Percentiles rank a stretch among this genome's conserved stretches.
phyloP scores from a whole-genome alignment of 1,140 invertebrate genomes.

The Brachionus koreanus region DNA sequence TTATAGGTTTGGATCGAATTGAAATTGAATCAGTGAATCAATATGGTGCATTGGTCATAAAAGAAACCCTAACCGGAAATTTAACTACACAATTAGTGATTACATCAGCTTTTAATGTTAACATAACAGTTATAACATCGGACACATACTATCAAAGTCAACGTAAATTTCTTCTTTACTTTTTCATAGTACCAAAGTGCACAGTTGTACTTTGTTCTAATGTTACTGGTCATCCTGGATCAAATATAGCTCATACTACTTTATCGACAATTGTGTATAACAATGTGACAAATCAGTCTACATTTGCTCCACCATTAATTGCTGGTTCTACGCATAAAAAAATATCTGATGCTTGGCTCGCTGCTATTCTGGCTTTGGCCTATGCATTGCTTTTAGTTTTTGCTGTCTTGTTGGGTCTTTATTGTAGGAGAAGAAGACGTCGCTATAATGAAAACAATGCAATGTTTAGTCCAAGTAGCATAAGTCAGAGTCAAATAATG shows the following conservation, averaged over 20 bases:
- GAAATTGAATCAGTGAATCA: constrained; percentile 28
- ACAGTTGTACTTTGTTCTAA: constrained; percentile 14
- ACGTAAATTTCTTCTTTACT: constrained; percentile 21
- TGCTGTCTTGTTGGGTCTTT: constrained; percentile 23
- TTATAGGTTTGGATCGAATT: constrained; percentile 36
- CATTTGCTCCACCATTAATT: constrained; percentile 19
- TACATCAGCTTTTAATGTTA: constrained; percentile 24
- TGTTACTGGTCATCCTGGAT: constrained; percentile 11
- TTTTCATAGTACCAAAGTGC: constrained; percentile 40
- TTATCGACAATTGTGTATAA: neutral
- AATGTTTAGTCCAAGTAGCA: constrained; percentile 26
- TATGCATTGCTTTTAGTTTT: constrained; percentile 33
- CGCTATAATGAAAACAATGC: neutral
- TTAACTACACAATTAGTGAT: constrained; percentile 30
- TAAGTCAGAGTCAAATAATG: constrained; percentile 31
- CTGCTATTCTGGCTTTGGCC: constrained; percentile 25
- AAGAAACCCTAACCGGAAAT: constrained; percentile 38
- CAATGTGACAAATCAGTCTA: neutral
- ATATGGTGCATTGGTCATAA: constrained; percentile 31
- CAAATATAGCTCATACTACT: neutral
- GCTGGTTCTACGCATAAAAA: neutral
- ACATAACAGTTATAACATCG: neutral
- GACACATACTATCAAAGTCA: constrained; percentile 36
- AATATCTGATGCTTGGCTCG: constrained; percentile 20
- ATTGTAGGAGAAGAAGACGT: constrained; percentile 34